Conservation (phyloP, 2,888 invertebrate genomes). For the Zeuzera pyrina region DNA sequence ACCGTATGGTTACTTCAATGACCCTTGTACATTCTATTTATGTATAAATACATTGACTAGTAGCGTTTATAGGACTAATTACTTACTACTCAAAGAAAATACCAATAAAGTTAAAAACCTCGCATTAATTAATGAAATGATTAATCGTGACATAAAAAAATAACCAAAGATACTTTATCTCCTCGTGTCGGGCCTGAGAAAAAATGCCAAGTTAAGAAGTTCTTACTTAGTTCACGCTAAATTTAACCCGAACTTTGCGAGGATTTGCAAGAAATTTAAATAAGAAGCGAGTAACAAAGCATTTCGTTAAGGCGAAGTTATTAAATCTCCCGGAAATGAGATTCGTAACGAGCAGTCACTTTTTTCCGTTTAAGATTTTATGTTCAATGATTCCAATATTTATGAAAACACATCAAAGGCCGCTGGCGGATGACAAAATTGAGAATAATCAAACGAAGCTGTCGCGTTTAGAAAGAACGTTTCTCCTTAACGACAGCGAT, state of each 20-base stretch:
- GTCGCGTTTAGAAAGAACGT: no score
- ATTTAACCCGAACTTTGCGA: constrained; percentile 16
- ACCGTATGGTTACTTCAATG: no score
- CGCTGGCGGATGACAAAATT: no score
- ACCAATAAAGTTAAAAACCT: constrained; percentile 1
- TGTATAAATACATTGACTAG: no score
- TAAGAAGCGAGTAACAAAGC: constrained; percentile 35
- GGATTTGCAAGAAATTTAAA: constrained; percentile 38
- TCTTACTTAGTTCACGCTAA: constrained; percentile 5
- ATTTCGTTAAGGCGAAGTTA: constrained; percentile 38
- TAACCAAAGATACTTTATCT: constrained; percentile 3
- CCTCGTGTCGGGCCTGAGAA: constrained; percentile 10
- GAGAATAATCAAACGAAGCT: no score
- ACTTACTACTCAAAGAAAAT: background rate
- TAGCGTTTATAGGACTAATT: no score
- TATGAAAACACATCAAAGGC: no score
- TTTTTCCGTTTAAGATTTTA: no score
- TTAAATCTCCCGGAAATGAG: constrained; percentile 40
- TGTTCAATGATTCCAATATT: no score
- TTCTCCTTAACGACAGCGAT: constrained; percentile 1
- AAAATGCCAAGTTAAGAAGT: constrained; percentile 17
- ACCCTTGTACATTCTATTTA: no score
- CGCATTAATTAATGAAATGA: constrained; percentile 11
- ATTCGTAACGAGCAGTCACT: no score
- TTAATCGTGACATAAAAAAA: constrained; percentile 5